phyloP scores from a whole-genome alignment of 2,113 vertebrate genomes.

The Notechis scutatus region DNA sequence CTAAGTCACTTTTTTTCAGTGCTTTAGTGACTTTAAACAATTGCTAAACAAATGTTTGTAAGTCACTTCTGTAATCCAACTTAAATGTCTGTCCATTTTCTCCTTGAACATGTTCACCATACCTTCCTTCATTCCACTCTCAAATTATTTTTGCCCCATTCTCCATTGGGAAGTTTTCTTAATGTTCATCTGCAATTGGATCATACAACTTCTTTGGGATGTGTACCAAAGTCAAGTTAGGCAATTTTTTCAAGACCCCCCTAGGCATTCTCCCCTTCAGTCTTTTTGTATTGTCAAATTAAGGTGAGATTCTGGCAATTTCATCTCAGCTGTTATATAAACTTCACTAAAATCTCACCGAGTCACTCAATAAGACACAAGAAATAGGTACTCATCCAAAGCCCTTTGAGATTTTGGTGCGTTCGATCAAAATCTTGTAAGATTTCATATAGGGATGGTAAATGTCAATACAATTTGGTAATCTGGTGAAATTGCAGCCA shows the following conservation, averaged over 20 bases:
- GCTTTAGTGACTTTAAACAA: background rate
- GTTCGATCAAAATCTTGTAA: background rate
- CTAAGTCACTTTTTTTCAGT: background rate
- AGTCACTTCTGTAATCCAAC: background rate
- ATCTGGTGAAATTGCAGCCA: background rate
- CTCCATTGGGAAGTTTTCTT: background rate
- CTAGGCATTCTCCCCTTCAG: background rate
- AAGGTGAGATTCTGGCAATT: background rate
- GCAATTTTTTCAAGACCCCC: background rate
- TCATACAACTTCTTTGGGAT: background rate
- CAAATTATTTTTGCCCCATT: background rate
- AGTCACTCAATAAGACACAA: background rate
- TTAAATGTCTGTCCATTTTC: background rate
- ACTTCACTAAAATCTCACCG: background rate
- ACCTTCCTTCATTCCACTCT: background rate
- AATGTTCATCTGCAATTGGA: background rate
- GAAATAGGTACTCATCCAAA: background rate
- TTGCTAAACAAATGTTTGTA: background rate
- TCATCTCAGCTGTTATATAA: background rate
- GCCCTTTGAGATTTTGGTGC: background rate
- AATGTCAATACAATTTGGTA: background rate
- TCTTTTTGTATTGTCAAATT: background rate
- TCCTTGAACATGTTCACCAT: background rate
- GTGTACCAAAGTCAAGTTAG: background rate
- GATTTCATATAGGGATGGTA: background rate